phyloP scores from a whole-genome alignment of 2,797 vertebrate genomes.

The Eulemur coronatus region DNA sequence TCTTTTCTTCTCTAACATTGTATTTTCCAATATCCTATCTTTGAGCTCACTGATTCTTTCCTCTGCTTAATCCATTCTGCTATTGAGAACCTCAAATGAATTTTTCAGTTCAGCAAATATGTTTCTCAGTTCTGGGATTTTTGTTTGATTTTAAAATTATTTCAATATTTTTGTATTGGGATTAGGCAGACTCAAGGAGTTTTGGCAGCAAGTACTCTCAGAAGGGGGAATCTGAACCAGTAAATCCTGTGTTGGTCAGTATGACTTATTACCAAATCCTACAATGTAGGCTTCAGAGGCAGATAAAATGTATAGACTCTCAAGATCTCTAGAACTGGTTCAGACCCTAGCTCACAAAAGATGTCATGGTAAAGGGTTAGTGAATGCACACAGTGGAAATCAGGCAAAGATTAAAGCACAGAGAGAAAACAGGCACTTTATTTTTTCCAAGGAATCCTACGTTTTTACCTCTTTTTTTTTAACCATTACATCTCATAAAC shows the following conservation, averaged over 20 bases:
- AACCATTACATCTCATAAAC: not conserved
- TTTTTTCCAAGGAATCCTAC: not conserved
- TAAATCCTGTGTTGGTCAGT: not conserved
- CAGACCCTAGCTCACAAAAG: not conserved
- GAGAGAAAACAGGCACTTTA: not conserved
- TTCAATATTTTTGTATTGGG: no score
- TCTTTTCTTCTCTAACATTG: no score
- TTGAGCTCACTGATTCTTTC: no score
- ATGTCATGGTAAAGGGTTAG: not conserved
- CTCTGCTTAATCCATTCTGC: no score
- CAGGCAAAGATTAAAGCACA: not conserved
- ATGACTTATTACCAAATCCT: not conserved
- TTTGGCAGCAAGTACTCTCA: not conserved
- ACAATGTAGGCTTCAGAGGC: not conserved
- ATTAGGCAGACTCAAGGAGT: not conserved
- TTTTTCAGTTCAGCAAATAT: no score
- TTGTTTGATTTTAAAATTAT: no score
- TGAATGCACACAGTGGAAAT: not conserved
- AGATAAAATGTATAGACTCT: not conserved
- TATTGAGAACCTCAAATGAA: no score
- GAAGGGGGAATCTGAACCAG: not conserved
- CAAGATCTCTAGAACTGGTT: not conserved
- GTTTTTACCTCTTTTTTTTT: not conserved
- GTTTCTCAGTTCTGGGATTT: no score
- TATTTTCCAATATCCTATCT: no score